These are phyloP conservation scores for Cybosia mesomella DNA, from an alignment of 2,888 invertebrate genomes.

Conservation along the genomic window DNA sequence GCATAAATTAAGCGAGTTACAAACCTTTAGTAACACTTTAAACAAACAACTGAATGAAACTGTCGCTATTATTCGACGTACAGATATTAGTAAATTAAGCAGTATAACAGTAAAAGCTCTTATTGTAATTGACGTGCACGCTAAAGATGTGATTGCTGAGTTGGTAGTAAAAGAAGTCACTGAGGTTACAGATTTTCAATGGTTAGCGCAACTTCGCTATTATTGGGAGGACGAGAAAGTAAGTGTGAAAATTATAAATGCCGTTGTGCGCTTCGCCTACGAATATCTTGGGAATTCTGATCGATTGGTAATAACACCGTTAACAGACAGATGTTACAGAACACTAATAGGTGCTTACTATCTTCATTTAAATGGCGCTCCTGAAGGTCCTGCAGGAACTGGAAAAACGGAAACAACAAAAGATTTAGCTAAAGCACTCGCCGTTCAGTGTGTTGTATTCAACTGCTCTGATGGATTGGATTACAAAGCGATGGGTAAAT, in stretches of 20 bases:
- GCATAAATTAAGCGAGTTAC: constrained; percentile 85
- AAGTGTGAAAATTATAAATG: constrained; percentile 92
- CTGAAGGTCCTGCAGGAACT: constrained; percentile 94
- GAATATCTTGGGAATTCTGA: constrained; percentile 95
- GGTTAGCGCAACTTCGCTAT: constrained; percentile 94
- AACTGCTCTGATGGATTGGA: constrained; percentile 96
- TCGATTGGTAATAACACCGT: constrained; percentile 91
- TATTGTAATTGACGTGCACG: constrained; percentile 95
- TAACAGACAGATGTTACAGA: constrained; percentile 93
- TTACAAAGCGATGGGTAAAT: constrained; percentile 95
- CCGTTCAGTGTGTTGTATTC: constrained; percentile 96
- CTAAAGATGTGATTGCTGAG: constrained; percentile 92
- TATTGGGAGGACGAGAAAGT: constrained; percentile 92
- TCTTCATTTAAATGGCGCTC: constrained; percentile 94
- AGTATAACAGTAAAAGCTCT: constrained; percentile 93
- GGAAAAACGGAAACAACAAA: constrained; percentile 97
- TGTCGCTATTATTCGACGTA: constrained; percentile 90
- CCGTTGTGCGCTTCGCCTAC: constrained; percentile 92
- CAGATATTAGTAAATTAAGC: constrained; percentile 89
- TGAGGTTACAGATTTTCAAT: constrained; percentile 93
- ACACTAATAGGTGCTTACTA: constrained; percentile 94
- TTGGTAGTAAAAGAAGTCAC: constrained; percentile 88
- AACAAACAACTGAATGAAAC: constrained; percentile 90
- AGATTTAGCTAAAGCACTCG: constrained; percentile 96
- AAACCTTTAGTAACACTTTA: constrained; percentile 85